A percentile compares a stretch with the other conserved stretches of the same genome.
Evolutionary conservation across 2,888 invertebrate species (phyloP).

Genomic region (Philopedon plagiatum): DNA sequence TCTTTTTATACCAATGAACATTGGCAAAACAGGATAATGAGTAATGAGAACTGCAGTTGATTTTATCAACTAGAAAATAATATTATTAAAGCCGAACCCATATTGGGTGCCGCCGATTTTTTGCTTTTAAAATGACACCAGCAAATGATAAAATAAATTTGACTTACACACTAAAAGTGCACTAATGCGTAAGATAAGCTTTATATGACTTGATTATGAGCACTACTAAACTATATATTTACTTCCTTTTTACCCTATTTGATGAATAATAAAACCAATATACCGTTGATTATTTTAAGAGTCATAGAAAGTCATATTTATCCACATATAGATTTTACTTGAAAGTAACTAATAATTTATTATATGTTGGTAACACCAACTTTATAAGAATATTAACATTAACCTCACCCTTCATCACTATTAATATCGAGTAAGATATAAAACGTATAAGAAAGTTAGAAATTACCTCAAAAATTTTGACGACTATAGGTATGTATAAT

Average conservation of each 20-base stretch:
- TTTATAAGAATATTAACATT: too few relatives aligned
- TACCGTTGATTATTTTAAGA: too few relatives aligned
- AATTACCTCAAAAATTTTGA: background rate
- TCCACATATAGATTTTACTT: too few relatives aligned
- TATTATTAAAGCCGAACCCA: slow-evolving; percentile 29
- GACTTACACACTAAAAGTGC: background rate
- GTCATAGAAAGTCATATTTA: too few relatives aligned
- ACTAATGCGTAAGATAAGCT: background rate
- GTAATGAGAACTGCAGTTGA: slow-evolving; percentile 22
- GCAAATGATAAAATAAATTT: background rate
- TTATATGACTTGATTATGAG: too few relatives aligned
- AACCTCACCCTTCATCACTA: too few relatives aligned
- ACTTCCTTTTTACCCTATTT: too few relatives aligned
- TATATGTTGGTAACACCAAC: too few relatives aligned
- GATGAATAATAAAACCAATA: too few relatives aligned
- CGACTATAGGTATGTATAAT: background rate
- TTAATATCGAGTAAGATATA: too few relatives aligned
- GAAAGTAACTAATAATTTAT: background rate
- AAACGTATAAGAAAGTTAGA: background rate
- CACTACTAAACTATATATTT: too few relatives aligned
- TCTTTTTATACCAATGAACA: too few relatives aligned
- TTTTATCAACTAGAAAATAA: slow-evolving; percentile 26
- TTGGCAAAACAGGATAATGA: slow-evolving; percentile 17
- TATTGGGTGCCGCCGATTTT: slow-evolving; percentile 18
- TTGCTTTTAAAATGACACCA: slow-evolving; percentile 14